Evolutionary conservation across 2,797 vertebrate species (phyloP).

Genomic region (Sebastes dallii): DNA sequence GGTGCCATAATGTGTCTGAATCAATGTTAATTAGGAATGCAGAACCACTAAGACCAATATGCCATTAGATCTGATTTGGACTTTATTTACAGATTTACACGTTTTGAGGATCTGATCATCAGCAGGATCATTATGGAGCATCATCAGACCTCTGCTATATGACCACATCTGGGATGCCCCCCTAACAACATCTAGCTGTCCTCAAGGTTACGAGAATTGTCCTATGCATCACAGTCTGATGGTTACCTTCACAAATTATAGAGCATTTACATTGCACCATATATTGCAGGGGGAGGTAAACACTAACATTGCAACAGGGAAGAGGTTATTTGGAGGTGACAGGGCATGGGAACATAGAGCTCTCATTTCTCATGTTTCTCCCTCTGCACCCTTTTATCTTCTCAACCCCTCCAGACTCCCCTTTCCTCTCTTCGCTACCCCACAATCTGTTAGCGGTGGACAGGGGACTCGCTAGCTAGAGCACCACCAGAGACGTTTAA

Average conservation of each 20-base stretch:
- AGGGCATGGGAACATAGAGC: constrained; percentile 4
- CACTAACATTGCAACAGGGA: constrained; percentile 22
- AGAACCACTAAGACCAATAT: not conserved
- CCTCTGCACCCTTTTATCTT: constrained; percentile 12
- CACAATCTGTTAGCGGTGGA: constrained; percentile 25
- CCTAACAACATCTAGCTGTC: not conserved
- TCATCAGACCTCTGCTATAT: not conserved
- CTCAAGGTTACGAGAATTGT: not conserved
- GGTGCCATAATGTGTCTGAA: not conserved
- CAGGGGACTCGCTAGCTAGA: constrained; percentile 3
- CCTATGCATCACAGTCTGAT: not conserved
- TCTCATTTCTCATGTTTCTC: constrained; percentile 5
- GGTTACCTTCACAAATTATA: constrained; percentile 17
- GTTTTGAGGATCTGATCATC: not conserved
- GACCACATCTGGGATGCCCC: not conserved
- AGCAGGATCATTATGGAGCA: not conserved
- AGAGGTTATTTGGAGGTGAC: constrained; percentile 32
- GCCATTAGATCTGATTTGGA: not conserved
- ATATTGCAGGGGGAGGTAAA: constrained; percentile 31
- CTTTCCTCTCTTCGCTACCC: not conserved
- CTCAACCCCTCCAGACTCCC: not conserved
- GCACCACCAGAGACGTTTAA: constrained; percentile 42
- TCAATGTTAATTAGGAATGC: not conserved
- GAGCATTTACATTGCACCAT: not conserved
- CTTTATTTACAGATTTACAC: not conserved